These are phyloP conservation scores for Henricia sp. DNA, from an alignment of 53 echinoderm and acorn worm species.

Conservation along the genomic window DNA sequence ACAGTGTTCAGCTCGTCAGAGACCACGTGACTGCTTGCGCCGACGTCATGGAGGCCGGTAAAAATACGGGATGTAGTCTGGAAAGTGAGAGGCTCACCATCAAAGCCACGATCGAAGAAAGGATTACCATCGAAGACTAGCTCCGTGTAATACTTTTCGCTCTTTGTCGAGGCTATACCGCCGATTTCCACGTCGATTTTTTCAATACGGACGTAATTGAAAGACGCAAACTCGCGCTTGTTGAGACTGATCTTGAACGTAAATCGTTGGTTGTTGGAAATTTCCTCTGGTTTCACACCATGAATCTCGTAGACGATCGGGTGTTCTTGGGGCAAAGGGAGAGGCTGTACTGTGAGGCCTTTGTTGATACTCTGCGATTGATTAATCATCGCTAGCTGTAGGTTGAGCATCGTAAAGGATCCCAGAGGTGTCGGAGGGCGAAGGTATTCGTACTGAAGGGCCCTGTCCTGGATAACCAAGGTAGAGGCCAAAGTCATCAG, in stretches of 20 bases:
- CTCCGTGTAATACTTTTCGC: constrained; percentile 53
- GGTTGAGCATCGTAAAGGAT: neutral
- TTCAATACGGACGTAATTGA: constrained; percentile 34
- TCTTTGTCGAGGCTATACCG: constrained; percentile 16
- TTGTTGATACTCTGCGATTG: constrained; percentile 6
- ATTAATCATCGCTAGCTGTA: constrained; percentile 1
- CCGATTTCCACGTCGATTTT: constrained; percentile 5
- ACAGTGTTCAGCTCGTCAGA: neutral
- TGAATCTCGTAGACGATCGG: constrained; percentile 35
- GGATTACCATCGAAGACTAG: constrained; percentile 36
- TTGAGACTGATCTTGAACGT: constrained; percentile 14
- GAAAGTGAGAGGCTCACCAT: constrained; percentile 14
- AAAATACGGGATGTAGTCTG: constrained; percentile 29
- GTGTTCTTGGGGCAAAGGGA: neutral
- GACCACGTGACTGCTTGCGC: constrained; percentile 4
- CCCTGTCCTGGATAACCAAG: constrained; percentile 38
- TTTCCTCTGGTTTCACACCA: constrained; percentile 4
- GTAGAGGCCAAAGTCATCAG: constrained; percentile 22
- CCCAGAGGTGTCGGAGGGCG: constrained; percentile 25
- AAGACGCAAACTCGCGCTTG: constrained; percentile 17
- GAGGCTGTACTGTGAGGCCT: constrained; percentile 30
- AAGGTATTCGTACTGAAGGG: constrained; percentile 50
- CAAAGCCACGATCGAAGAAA: constrained; percentile 50
- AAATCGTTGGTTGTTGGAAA: constrained; percentile 11
- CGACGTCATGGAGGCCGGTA: constrained; percentile 39